Evolutionary conservation across 2,797 vertebrate species (phyloP).

Genomic region (Steatocranus sp.): DNA sequence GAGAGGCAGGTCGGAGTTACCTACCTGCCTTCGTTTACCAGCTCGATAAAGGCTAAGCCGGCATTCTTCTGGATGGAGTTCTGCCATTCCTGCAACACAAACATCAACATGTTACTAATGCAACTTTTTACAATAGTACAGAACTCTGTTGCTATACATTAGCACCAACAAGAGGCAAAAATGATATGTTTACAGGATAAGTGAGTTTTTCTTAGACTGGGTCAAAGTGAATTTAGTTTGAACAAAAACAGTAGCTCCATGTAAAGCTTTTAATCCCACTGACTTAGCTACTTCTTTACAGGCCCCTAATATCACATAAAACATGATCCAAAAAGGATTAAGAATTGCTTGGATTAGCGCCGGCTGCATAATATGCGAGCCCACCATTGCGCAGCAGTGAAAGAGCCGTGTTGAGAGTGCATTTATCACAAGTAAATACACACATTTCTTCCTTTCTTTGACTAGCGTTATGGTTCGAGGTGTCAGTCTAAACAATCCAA

Average conservation of each 20-base stretch:
- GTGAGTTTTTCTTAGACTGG: background rate
- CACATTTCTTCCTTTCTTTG: constrained; percentile 72
- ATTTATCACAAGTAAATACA: constrained; percentile 75
- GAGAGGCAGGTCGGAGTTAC: background rate
- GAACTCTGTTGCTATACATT: background rate
- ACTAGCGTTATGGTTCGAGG: constrained; percentile 78
- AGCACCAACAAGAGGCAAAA: background rate
- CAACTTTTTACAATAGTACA: background rate
- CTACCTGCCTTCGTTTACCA: constrained; percentile 94
- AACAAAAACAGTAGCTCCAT: background rate
- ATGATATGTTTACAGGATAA: background rate
- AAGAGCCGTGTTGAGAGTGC: constrained; percentile 42
- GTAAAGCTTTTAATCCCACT: background rate
- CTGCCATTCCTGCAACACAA: constrained; percentile 85
- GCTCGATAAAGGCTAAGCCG: constrained; percentile 90
- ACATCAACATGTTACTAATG: background rate
- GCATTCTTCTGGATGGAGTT: constrained; percentile 97
- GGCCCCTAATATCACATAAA: background rate
- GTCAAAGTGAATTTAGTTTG: background rate
- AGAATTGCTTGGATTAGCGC: background rate
- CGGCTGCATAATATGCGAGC: constrained; percentile 13
- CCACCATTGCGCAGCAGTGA: constrained; percentile 52
- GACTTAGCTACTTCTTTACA: background rate
- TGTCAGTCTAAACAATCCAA: constrained; percentile 85
- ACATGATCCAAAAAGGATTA: background rate